These are phyloP conservation scores for Cettia cetti DNA, from an alignment of 2,113 vertebrate species.

Conservation along the genomic window DNA sequence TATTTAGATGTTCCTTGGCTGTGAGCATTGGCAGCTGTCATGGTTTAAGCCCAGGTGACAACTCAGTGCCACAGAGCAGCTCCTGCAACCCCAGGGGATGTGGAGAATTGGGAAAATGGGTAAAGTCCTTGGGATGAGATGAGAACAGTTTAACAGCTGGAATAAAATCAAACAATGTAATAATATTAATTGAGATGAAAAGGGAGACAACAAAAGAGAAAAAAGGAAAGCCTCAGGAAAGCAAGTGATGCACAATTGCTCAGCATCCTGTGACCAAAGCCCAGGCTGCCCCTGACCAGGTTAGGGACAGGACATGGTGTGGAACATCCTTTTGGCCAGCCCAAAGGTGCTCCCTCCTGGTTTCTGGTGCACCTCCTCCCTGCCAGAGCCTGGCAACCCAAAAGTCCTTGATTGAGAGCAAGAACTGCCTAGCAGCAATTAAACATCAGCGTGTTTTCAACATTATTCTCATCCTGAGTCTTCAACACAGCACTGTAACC, in stretches of 20 bases:
- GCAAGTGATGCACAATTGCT: not conserved
- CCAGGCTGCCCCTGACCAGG: not conserved
- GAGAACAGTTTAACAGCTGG: not conserved
- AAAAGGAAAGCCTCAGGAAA: not conserved
- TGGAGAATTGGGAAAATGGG: not conserved
- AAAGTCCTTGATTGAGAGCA: not conserved
- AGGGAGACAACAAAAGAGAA: no score
- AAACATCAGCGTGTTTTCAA: not conserved
- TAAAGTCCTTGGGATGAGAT: not conserved
- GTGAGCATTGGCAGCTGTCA: not conserved
- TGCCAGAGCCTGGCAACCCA: not conserved
- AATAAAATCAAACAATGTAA: not conserved
- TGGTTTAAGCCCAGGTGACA: not conserved
- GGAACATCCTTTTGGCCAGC: not conserved
- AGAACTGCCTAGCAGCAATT: not conserved
- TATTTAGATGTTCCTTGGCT: not conserved
- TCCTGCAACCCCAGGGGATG: not conserved
- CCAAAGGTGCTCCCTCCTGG: not conserved
- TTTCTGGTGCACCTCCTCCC: not conserved
- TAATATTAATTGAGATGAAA: not conserved
- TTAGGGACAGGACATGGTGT: rapidly evolving
- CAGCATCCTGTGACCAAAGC: not conserved
- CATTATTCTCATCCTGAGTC: not conserved
- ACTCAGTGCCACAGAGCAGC: not conserved
- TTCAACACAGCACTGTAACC: not conserved